phyloP scores from a whole-genome alignment of 2,113 vertebrate species.

The Esox niger region DNA sequence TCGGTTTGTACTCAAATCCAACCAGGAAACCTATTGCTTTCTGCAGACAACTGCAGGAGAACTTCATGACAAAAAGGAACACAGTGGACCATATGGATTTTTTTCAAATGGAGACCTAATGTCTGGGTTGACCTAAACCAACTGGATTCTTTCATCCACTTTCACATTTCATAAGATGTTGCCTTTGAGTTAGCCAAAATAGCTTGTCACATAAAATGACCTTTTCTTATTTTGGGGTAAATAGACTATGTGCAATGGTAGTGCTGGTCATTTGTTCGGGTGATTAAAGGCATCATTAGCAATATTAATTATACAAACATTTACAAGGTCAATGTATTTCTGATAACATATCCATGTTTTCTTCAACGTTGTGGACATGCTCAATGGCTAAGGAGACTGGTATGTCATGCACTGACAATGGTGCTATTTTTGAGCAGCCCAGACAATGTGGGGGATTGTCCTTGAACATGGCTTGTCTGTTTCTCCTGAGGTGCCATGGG shows the following conservation, averaged over 20 bases:
- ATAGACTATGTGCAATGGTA: no score
- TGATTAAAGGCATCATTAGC: neutral
- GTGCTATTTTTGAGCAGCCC: constrained; percentile 64
- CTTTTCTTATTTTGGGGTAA: no score
- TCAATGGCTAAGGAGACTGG: constrained; percentile 55
- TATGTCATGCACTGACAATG: constrained; percentile 53
- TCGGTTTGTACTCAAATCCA: neutral
- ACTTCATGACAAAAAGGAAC: neutral
- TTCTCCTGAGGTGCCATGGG: constrained; percentile 67
- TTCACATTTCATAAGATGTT: neutral
- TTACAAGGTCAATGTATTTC: constrained; percentile 56
- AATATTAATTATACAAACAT: constrained; percentile 44
- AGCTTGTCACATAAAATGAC: no score
- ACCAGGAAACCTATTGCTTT: neutral
- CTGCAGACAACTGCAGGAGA: neutral
- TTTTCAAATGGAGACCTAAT: neutral
- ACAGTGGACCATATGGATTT: no score
- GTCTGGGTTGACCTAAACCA: neutral
- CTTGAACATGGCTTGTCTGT: constrained; percentile 56
- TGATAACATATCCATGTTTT: constrained; percentile 45
- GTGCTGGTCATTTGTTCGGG: no score
- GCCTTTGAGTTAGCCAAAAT: neutral
- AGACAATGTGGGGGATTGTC: constrained; percentile 52
- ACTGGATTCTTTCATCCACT: neutral
- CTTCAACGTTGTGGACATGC: constrained; percentile 49